Conservation (phyloP, 2,888 invertebrate species). For the Cartodere bifasciata region DNA sequence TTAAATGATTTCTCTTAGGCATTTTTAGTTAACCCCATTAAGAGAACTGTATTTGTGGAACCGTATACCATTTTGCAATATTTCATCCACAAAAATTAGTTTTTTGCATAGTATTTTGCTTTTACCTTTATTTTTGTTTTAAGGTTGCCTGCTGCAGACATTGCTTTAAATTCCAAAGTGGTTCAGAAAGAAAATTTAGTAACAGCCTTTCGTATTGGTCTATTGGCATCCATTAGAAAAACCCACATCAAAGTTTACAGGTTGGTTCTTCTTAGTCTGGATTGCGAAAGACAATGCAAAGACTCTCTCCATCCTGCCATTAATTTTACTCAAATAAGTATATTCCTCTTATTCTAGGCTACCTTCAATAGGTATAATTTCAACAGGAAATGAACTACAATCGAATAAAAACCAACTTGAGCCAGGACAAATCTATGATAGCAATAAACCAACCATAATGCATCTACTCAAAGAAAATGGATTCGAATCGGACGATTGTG, state of each 20-base stretch:
- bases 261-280: no score
- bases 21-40: no score
- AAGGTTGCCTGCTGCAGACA: no score
- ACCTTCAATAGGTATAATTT: constrained; percentile 69
- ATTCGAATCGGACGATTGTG: constrained; percentile 56
- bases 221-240: constrained; percentile 54
- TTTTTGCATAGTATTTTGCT: no score
- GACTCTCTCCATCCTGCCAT: no score
- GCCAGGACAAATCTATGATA: constrained; percentile 79
- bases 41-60: no score
- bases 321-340: no score
- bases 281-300: no score
- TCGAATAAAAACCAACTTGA: constrained; percentile 43
- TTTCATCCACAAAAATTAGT: no score
- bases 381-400: constrained; percentile 88
- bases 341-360: constrained; percentile 41
- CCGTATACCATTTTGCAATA: no score
- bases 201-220: constrained; percentile 53
- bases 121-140: no score
- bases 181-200: constrained; percentile 41
- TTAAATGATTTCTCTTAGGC: no score
- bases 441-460: constrained; percentile 76
- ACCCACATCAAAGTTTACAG: constrained; percentile 40
- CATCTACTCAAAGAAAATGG: constrained; percentile 56
- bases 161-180: constrained; percentile 44